These are phyloP conservation scores for Pristionchus pacificus DNA, from an alignment of 1,140 invertebrate genomes.

Conservation along the genomic window DNA sequence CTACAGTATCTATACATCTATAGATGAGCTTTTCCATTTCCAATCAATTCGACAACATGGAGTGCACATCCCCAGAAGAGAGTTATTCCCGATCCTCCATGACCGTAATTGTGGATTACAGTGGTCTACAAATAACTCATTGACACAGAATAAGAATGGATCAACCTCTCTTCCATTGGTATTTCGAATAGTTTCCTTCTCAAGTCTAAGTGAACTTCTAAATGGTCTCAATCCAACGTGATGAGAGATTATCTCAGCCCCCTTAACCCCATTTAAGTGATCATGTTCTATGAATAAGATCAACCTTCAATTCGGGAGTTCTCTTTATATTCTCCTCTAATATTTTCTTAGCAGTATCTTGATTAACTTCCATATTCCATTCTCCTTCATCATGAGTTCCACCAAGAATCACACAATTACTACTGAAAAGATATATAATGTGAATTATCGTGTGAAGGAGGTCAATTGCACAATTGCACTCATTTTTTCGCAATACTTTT, in stretches of 20 bases:
- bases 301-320: constrained; percentile 21
- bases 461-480: too few relatives aligned
- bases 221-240: constrained; percentile 75
- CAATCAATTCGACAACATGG: constrained; percentile 69
- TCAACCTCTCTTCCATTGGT: too few relatives aligned
- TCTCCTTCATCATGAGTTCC: constrained; percentile 78
- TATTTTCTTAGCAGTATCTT: constrained; percentile 70
- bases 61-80: constrained; percentile 79
- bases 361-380: constrained; percentile 68
- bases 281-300: too few relatives aligned
- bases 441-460: too few relatives aligned
- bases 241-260: constrained; percentile 63
- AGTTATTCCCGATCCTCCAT: constrained; percentile 82
- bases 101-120: constrained; percentile 85
- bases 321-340: constrained; percentile 56
- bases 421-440: too few relatives aligned
- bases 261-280: constrained; percentile 62
- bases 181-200: too few relatives aligned
- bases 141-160: too few relatives aligned
- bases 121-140: constrained; percentile 46
- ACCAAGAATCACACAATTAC: constrained; percentile 72
- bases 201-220: constrained; percentile 71
- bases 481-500: too few relatives aligned
- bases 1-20: too few relatives aligned
- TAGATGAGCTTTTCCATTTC: too few relatives aligned